These are phyloP conservation scores for Pherbina coryleti DNA, from an alignment of 2,888 invertebrate genomes.

Conservation along the genomic window DNA sequence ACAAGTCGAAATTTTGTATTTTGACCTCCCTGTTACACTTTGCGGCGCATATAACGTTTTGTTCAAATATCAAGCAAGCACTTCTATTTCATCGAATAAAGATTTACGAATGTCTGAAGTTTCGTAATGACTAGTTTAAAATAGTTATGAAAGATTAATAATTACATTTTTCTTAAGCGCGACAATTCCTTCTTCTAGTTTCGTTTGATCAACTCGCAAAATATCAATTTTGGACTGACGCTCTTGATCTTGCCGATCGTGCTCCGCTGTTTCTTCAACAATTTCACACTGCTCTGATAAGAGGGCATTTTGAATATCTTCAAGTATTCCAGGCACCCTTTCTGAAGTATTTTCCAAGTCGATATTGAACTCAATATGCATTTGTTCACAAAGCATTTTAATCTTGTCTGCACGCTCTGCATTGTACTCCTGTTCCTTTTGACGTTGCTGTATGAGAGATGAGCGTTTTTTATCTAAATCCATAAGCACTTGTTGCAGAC, in stretches of 20 bases:
- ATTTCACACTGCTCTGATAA: conserved; percentile 59
- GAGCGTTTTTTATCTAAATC: conserved; percentile 63
- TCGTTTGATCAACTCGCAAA: conserved; percentile 72
- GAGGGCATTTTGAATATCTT: conserved; percentile 57
- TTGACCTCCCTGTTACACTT: no score
- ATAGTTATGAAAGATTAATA: no score
- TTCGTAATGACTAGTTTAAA: no score
- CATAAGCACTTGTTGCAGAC: conserved; percentile 65
- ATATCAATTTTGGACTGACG: conserved; percentile 74
- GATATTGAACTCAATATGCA: conserved; percentile 53
- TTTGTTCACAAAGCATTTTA: conserved; percentile 54
- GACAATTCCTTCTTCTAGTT: conserved; percentile 77
- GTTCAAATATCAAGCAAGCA: no score
- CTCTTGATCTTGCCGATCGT: conserved; percentile 65
- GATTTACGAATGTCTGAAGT: no score
- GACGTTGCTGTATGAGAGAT: conserved; percentile 57
- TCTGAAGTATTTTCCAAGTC: conserved; percentile 51
- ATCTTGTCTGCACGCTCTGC: conserved; percentile 57
- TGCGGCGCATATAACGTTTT: no score
- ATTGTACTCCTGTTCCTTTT: conserved; percentile 63
- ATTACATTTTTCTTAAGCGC: conserved; percentile 71
- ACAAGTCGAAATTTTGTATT: no score
- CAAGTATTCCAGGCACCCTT: conserved; percentile 63
- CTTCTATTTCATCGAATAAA: no score
- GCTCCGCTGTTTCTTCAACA: conserved; percentile 51